Evolutionary conservation across 2,113 vertebrate species (phyloP).

Genomic region (Carettochelys insculpta): DNA sequence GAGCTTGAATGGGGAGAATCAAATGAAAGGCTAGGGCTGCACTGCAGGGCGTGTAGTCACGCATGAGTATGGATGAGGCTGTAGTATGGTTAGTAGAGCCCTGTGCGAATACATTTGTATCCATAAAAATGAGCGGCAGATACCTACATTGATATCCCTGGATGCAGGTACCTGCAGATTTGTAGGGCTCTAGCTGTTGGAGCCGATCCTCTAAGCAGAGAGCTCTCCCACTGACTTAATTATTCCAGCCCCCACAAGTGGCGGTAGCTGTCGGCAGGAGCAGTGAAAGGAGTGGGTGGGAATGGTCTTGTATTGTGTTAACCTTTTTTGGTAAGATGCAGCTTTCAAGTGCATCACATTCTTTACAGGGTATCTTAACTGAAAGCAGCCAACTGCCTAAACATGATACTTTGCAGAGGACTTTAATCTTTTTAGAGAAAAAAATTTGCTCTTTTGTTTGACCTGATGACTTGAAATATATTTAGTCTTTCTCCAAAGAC

Average conservation of each 20-base stretch:
- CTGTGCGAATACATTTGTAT: too few relatives aligned
- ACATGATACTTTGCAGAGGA: rapidly evolving
- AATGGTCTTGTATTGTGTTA: background rate
- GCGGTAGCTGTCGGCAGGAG: too few relatives aligned
- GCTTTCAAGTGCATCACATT: background rate
- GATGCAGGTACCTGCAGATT: too few relatives aligned
- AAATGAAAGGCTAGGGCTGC: background rate
- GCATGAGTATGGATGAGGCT: too few relatives aligned
- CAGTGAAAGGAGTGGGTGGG: background rate
- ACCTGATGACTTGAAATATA: background rate
- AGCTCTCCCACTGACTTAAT: too few relatives aligned
- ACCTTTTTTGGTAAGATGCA: background rate
- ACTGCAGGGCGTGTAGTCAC: too few relatives aligned
- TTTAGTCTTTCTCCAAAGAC: background rate
- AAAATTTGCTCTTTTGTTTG: background rate
- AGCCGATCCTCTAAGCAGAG: too few relatives aligned
- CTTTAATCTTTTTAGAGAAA: background rate
- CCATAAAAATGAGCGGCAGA: too few relatives aligned
- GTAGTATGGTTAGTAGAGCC: too few relatives aligned
- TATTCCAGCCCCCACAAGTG: too few relatives aligned
- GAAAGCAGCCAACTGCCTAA: rapidly evolving
- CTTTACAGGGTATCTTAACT: background rate
- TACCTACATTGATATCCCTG: too few relatives aligned
- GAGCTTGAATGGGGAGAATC: background rate
- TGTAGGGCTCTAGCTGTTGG: too few relatives aligned